Evolutionary conservation across 2,888 invertebrate species (phyloP).

Genomic region (Metopia argyrocephala): DNA sequence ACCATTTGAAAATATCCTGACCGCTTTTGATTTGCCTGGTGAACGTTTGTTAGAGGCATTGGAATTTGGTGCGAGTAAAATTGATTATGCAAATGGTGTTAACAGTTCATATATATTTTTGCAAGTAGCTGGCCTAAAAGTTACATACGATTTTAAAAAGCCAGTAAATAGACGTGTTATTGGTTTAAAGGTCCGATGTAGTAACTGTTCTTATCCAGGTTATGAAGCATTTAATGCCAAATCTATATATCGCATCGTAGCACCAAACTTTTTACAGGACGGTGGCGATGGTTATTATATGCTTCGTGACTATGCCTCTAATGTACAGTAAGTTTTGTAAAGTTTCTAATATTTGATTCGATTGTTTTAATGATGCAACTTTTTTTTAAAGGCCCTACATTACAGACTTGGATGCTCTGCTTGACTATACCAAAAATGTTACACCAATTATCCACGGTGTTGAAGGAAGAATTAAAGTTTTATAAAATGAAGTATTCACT

Average conservation of each 20-base stretch:
- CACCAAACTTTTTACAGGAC: slow-evolving; percentile 82
- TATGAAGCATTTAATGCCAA: slow-evolving; percentile 81
- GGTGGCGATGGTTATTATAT: slow-evolving; percentile 86
- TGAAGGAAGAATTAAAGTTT: slow-evolving; percentile 63
- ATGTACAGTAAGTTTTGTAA: slow-evolving; percentile 70
- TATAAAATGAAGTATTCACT: slow-evolving; percentile 25
- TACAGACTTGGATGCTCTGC: slow-evolving; percentile 64
- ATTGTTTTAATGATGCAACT: neutral
- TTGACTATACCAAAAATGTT: slow-evolving; percentile 55
- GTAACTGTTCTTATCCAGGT: slow-evolving; percentile 79
- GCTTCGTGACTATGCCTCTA: slow-evolving; percentile 74
- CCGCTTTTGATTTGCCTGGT: slow-evolving; percentile 85
- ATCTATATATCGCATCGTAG: slow-evolving; percentile 82
- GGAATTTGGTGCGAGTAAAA: slow-evolving; percentile 80
- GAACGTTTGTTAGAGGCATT: slow-evolving; percentile 82
- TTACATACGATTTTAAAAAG: slow-evolving; percentile 81
- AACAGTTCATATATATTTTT: slow-evolving; percentile 72
- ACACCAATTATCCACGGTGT: slow-evolving; percentile 61
- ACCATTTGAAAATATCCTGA: slow-evolving; percentile 88
- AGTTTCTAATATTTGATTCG: neutral
- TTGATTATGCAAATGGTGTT: slow-evolving; percentile 68
- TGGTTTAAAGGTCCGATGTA: slow-evolving; percentile 76
- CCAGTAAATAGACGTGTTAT: slow-evolving; percentile 82
- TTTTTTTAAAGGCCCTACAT: slow-evolving; percentile 56
- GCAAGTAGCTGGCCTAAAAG: slow-evolving; percentile 81